Evolutionary conservation across 2,888 invertebrate species (phyloP), one percentile per base, ranked within the genome.

Genomic region (Beris morrisii): DNA sequence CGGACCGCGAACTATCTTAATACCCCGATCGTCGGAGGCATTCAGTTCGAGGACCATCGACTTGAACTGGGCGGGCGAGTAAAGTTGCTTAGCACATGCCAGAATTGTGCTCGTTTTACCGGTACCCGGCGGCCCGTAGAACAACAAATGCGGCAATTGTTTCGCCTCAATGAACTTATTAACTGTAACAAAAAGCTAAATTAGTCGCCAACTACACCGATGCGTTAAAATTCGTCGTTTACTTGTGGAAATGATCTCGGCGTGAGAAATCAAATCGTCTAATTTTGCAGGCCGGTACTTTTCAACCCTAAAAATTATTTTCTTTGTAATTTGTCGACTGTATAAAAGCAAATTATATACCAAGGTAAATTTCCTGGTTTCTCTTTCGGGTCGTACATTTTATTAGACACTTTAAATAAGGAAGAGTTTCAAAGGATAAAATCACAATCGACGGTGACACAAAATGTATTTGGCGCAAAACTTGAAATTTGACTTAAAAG

Each of bases 121-220:
- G 31, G 97, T 98, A 64, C 98, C 99, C 0, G 98, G 97, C 9
- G 98, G 98, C 0, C 99, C 99, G 83, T 99, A 99, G 75, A 99
- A 93, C 31, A 99, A 82, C 65, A 99, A 83, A 84, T 99, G 98
- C 0, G 99, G 99, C 55, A 99, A 82, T 73, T 94, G 92, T 76
- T 95, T 91, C 76, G 95, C 91, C 67, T 88, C 85, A 73, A 98
- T 95, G 79, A 97, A 95, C 76, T 90, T 91, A 71, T 85, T 88
- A 67, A 94, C 92, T 94, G 76, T 67, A 84, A 82, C 52, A 56
- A 52, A 31, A 61, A 57, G 7, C 45, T 55, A 31, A 59, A 44
- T 12, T 13, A 28, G 57, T 48, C 15, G 43, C 22, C 12, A 53
- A 15, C 9, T 64, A n/a, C 30, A 22, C 12, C 4, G 22, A 22